These are phyloP conservation scores for Zaprionus africanus DNA, from an alignment of 1,140 invertebrate genomes.

Conservation along the genomic window DNA sequence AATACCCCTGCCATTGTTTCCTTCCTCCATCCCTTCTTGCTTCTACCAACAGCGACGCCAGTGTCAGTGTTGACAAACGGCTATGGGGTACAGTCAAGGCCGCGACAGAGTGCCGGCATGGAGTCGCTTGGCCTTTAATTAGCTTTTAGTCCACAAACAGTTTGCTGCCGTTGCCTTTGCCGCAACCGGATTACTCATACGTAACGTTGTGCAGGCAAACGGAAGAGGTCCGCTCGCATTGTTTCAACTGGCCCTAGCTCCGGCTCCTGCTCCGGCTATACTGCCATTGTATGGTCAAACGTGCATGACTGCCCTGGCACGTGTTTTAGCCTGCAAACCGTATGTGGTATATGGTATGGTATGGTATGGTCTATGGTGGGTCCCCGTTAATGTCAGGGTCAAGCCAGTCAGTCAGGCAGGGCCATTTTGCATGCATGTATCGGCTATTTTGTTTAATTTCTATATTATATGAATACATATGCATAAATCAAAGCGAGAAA, in stretches of 20 bases:
- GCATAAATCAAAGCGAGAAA: conserved; percentile 62
- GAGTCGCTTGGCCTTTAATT: conserved; percentile 74
- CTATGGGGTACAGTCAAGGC: conserved; percentile 49
- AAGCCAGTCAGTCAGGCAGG: conserved; percentile 39
- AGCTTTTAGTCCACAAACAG: conserved; percentile 56
- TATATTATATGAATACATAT: conserved; percentile 46
- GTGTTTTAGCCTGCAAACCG: conserved; percentile 59
- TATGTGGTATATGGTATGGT: background rate
- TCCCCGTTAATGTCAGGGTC: conserved; percentile 72
- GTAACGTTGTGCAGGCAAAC: conserved; percentile 34
- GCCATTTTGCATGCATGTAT: conserved; percentile 44
- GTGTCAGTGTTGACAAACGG: conserved; percentile 67
- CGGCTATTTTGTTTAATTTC: conserved; percentile 54
- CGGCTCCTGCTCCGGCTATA: conserved; percentile 25
- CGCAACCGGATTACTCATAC: conserved; percentile 73
- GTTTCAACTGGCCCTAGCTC: conserved; percentile 46
- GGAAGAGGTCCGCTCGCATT: conserved; percentile 42
- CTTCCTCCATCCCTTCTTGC: background rate
- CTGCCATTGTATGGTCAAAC: conserved; percentile 68
- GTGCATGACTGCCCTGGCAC: conserved; percentile 70
- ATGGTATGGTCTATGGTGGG: no score
- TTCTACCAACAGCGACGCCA: background rate
- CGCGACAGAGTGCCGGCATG: conserved; percentile 58
- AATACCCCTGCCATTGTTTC: background rate
- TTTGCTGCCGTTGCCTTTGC: conserved; percentile 6